Conservation (phyloP, 2,797 vertebrate genomes). For the Trematomus bernacchii region DNA sequence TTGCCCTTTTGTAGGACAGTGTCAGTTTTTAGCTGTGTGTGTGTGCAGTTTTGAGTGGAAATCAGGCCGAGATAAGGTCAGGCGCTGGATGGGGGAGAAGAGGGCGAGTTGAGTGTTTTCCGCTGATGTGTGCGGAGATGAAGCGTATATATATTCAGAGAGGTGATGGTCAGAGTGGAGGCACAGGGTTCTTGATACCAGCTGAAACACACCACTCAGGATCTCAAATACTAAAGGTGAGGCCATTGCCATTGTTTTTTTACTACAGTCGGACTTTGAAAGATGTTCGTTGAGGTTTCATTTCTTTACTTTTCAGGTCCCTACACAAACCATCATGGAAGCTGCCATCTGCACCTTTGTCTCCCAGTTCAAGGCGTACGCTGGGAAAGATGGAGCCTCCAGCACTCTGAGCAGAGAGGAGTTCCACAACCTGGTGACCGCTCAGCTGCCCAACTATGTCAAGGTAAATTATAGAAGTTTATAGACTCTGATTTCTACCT, state of each 20-base stretch:
- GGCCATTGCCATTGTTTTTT: neutral
- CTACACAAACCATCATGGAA: slow-evolving; percentile 75
- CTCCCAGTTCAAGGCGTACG: slow-evolving; percentile 80
- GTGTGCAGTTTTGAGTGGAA: slow-evolving; percentile 51
- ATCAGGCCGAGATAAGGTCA: slow-evolving; percentile 58
- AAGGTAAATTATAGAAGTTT: slow-evolving; percentile 67
- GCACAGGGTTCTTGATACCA: slow-evolving; percentile 34
- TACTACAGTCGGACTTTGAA: neutral
- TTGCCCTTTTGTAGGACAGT: slow-evolving; percentile 57
- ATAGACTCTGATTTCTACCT: too few relatives aligned
- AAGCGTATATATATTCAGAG: slow-evolving; percentile 75
- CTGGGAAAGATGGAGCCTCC: slow-evolving; percentile 79
- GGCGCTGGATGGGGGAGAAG: slow-evolving; percentile 47
- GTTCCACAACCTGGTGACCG: slow-evolving; percentile 79
- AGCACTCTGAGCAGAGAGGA: slow-evolving; percentile 85
- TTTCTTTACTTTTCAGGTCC: slow-evolving; percentile 32
- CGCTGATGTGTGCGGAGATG: slow-evolving; percentile 79
- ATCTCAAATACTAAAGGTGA: slow-evolving; percentile 55
- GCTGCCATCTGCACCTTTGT: slow-evolving; percentile 81
- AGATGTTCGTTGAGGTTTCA: neutral
- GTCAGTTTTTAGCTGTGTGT: slow-evolving; percentile 27
- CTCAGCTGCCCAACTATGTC: slow-evolving; percentile 81
- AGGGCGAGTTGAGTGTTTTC: slow-evolving; percentile 76
- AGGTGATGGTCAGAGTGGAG: slow-evolving; percentile 31
- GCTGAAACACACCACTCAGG: slow-evolving; percentile 14